Percentiles rank a stretch among this genome's conserved stretches.
phyloP scores from a whole-genome alignment of 2,888 invertebrate genomes.

The Thera obeliscata region DNA sequence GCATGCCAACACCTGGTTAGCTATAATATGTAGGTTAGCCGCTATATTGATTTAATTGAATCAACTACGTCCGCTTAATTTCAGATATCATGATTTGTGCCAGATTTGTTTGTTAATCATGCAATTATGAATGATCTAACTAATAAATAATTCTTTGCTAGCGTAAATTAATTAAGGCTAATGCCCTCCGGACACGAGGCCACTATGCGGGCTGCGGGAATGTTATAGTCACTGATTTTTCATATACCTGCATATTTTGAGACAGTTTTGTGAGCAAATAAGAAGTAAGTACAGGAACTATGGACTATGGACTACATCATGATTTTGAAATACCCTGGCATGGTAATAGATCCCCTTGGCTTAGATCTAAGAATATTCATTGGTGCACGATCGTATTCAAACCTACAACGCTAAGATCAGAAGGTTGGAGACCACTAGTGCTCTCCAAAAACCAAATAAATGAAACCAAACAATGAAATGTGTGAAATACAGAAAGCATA shows the following conservation, averaged over 20 bases:
- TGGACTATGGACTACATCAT: too few relatives aligned
- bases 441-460: not conserved
- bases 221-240: not conserved
- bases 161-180: not conserved
- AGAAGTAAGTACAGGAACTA: too few relatives aligned
- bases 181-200: not conserved
- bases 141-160: not conserved
- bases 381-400: too few relatives aligned
- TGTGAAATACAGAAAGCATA: not conserved
- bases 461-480: not conserved
- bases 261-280: too few relatives aligned
- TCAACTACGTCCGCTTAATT: conserved; percentile 5
- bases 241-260: too few relatives aligned
- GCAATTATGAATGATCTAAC: not conserved
- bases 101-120: not conserved
- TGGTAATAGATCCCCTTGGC: too few relatives aligned
- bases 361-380: too few relatives aligned
- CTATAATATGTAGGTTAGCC: not conserved
- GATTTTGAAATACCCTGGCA: too few relatives aligned
- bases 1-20: not conserved
- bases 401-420: too few relatives aligned
- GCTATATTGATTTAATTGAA: conserved; percentile 12
- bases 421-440: too few relatives aligned
- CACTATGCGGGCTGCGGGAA: not conserved
- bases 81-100: not conserved